phyloP scores from a whole-genome alignment of 2,797 vertebrate species.

The Pseudomugil tenellus region DNA sequence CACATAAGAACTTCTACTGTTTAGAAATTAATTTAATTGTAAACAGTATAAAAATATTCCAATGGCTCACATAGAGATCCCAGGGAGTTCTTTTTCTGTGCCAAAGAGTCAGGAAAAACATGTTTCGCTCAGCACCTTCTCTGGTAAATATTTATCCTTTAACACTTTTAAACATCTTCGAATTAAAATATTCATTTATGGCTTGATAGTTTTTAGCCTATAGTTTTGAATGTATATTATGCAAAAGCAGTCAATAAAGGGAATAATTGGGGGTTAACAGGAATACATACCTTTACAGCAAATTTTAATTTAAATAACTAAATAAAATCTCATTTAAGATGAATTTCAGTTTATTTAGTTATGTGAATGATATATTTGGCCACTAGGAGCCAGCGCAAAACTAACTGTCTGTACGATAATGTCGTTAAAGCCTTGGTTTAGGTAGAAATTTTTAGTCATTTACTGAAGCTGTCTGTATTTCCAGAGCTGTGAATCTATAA shows the following conservation, averaged over 20 bases:
- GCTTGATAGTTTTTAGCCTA: not conserved
- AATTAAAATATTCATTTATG: not conserved
- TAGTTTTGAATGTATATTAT: not conserved
- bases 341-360: fast-evolving
- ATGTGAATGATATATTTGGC: not conserved
- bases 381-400: slow-evolving; percentile 9
- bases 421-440: not conserved
- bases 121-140: slow-evolving; percentile 1
- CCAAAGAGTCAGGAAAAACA: slow-evolving; percentile 9
- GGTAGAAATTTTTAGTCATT: not conserved
- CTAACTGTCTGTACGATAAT: not conserved
- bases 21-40: slow-evolving; percentile 25
- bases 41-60: slow-evolving; percentile 28
- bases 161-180: not conserved
- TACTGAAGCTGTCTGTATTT: not conserved
- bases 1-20: not conserved
- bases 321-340: too few relatives aligned
- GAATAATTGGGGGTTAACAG: too few relatives aligned
- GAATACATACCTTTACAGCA: too few relatives aligned
- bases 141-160: not conserved
- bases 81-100: not conserved
- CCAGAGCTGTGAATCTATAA: not conserved
- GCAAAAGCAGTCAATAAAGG: not conserved
- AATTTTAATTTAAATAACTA: too few relatives aligned
- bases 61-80: not conserved